Evolutionary conservation across 2,113 vertebrate genomes (phyloP), one percentile per base, ranked within the genome.

Genomic region (Thalassarche chlororhynchos): DNA sequence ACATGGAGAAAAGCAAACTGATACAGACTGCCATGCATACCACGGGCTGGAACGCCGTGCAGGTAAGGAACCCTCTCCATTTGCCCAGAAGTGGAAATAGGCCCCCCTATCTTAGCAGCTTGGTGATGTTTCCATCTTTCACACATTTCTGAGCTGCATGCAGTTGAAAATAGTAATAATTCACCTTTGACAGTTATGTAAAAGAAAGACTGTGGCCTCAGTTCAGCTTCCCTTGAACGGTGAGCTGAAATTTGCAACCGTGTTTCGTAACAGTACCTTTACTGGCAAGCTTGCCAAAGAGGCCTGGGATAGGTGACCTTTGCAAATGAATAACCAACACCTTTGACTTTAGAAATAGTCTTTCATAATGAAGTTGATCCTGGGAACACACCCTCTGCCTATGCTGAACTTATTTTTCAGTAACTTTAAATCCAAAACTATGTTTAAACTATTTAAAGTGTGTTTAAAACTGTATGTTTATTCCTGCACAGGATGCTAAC

Each of bases 301-400:
- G 90, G 84, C 58, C 87, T 74, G 82, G 78, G 66, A 88, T 12
- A 61, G 58, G 77, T 84, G 91, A 96, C 91, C 94, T 93, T 89
- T 89, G 90, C 80, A 95, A 96, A 96, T 92, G 83, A 95, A 81
- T 92, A 96, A 96, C 92, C 92, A 71, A 74, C 52, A 85, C 21
- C 72, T 97, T 61, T 42, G 81, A 52, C 90, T 92, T 93, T 90
- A 89, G 92, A 93, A 96, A 92, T 1, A 81, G 80, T 29, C 83
- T 94, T 92, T 92, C 90, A 74, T 77, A 88, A 90, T 42, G 72
- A 87, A 52, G 90, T 17, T 76, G 80, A 91, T 78, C 65, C 55
- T 49, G 44, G 65, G 86, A 90, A 61, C 69, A 72, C 51, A 84
- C 57, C 61, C 25, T 92, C 38, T 84, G 69, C 77, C 47, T 60